phyloP scores from a whole-genome alignment of 2,797 vertebrate species.

The Siniperca scherzeri region DNA sequence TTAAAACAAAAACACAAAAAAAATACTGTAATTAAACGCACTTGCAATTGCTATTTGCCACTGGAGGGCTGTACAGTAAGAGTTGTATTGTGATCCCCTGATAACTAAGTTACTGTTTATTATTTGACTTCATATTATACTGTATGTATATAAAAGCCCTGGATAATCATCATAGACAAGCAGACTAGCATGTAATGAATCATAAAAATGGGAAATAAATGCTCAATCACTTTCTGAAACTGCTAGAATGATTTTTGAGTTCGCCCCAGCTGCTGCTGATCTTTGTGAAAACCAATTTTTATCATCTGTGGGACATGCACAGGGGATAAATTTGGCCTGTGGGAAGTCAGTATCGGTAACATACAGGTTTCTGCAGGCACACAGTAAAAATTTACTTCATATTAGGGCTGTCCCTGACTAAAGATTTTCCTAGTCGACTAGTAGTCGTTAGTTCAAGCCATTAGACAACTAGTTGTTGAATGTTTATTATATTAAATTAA shows the following conservation, averaged over 20 bases:
- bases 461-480: no score
- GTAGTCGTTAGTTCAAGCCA: no score
- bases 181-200: neutral
- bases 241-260: slow-evolving; percentile 12
- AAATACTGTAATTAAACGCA: neutral
- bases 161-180: no score
- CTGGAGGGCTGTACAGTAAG: neutral
- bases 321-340: neutral
- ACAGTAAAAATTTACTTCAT: neutral
- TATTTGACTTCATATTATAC: neutral
- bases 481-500: no score
- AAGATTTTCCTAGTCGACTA: no score
- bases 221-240: slow-evolving; percentile 14
- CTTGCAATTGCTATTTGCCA: neutral
- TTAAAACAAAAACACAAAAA: neutral
- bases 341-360: neutral
- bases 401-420: no score
- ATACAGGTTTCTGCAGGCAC: neutral
- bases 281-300: slow-evolving; percentile 41
- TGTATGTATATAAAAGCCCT: neutral
- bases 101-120: neutral
- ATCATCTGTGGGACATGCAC: slow-evolving; percentile 1
- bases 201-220: neutral
- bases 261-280: slow-evolving; percentile 8
- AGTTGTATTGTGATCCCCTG: neutral